Conservation (phyloP, 1,140 invertebrate genomes). For the Phenacoccus solenopsis region DNA sequence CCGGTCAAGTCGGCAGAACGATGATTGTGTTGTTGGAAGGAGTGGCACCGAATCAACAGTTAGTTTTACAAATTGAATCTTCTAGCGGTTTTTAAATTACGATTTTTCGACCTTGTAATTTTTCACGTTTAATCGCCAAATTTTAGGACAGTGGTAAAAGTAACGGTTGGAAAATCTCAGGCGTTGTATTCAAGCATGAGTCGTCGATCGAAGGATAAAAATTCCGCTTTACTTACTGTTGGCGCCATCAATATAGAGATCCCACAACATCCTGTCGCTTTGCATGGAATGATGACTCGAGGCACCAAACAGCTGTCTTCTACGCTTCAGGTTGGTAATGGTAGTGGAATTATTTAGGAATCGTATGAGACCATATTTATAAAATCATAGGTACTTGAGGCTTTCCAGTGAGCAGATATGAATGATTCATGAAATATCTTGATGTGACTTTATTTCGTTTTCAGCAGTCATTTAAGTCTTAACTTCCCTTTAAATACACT, state of each 20-base stretch:
- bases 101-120: no score
- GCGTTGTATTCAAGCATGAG: constrained; percentile 75
- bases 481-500: no score
- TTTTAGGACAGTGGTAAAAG: constrained; percentile 76
- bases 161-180: constrained; percentile 83
- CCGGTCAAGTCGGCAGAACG: constrained; percentile 78
- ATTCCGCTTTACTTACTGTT: constrained; percentile 73
- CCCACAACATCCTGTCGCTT: constrained; percentile 88
- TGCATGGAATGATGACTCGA: constrained; percentile 94
- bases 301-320: constrained; percentile 84
- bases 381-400: neutral
- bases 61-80: constrained; percentile 31
- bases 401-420: no score
- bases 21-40: constrained; percentile 88
- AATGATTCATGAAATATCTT: no score
- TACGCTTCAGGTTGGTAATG: constrained; percentile 56
- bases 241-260: constrained; percentile 86
- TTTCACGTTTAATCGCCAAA: neutral
- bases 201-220: constrained; percentile 64
- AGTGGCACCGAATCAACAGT: constrained; percentile 76
- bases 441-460: no score
- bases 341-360: neutral
- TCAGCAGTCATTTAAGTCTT: no score
- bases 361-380: no score
- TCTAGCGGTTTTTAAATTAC: constrained; percentile 25